Percentiles rank a stretch among this genome's conserved stretches.
phyloP scores from a whole-genome alignment of 2,888 invertebrate species.

The Hypena proboscidalis region DNA sequence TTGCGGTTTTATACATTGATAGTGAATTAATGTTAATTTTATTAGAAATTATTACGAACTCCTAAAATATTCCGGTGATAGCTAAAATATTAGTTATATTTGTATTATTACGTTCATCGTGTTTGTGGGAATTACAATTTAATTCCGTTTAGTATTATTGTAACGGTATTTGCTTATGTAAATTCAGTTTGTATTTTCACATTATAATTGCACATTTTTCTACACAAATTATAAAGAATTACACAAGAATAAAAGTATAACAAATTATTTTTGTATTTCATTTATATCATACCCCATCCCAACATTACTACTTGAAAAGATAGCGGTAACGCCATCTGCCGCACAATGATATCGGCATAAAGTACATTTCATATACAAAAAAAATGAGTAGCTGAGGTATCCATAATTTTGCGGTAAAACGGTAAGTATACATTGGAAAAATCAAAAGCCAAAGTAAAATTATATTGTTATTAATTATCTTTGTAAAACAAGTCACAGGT shows the following conservation, averaged over 20 bases:
- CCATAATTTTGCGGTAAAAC: too few species aligned
- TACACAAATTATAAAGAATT: conserved; percentile 79
- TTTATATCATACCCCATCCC: too few species aligned
- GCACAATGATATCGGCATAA: too few species aligned
- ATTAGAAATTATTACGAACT: too few species aligned
- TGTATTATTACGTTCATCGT: conserved; percentile 26
- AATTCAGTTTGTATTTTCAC: conserved; percentile 75
- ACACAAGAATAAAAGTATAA: conserved; percentile 76
- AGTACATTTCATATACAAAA: neutral
- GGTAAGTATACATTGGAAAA: too few species aligned
- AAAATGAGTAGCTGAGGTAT: too few species aligned
- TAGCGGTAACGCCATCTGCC: too few species aligned
- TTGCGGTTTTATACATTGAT: conserved; percentile 42
- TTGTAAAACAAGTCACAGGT: too few species aligned
- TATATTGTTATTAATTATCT: too few species aligned
- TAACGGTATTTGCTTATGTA: conserved; percentile 66
- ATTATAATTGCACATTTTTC: conserved; percentile 81
- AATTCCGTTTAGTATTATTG: conserved; percentile 59
- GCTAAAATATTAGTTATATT: conserved; percentile 7
- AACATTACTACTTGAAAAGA: too few species aligned
- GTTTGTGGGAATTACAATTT: conserved; percentile 25
- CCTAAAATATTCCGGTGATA: too few species aligned
- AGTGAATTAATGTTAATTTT: conserved; percentile 37
- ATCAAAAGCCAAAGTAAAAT: too few species aligned
- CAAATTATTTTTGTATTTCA: conserved; percentile 41